A percentile compares a stretch with the other conserved stretches of the same genome.
Conservation (phyloP, 2,113 vertebrate genomes). For the Pelobates fuscus region DNA sequence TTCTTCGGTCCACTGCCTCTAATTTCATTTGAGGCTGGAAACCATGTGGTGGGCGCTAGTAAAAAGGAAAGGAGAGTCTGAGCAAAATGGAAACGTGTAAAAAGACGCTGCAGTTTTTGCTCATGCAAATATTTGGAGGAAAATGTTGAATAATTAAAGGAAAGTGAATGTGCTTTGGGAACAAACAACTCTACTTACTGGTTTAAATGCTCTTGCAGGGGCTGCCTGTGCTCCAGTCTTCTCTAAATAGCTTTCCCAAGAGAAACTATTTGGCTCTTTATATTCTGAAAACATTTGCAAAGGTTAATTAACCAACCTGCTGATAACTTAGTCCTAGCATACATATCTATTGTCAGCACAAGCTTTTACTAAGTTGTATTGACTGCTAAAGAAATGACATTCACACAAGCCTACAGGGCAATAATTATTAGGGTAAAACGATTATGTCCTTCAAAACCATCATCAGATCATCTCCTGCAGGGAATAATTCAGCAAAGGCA, state of each 20-base stretch:
- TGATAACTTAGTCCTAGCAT: too few relatives aligned
- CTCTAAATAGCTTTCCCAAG: constrained; percentile 87
- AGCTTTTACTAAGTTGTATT: too few relatives aligned
- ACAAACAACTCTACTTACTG: constrained; percentile 63
- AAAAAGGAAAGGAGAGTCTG: constrained; percentile 5
- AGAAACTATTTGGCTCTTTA: constrained; percentile 79
- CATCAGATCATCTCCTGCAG: too few relatives aligned
- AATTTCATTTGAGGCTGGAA: constrained; percentile 78
- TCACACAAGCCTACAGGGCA: too few relatives aligned
- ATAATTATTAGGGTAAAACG: too few relatives aligned
- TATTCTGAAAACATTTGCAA: constrained; percentile 65
- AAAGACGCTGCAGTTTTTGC: too few relatives aligned
- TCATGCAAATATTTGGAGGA: not conserved
- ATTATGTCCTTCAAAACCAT: too few relatives aligned
- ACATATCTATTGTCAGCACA: too few relatives aligned
- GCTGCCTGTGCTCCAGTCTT: constrained; percentile 83
- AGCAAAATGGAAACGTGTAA: not conserved
- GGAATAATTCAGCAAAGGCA: too few relatives aligned
- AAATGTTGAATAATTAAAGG: not conserved
- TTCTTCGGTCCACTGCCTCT: constrained; percentile 81
- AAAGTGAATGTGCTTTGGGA: not conserved
- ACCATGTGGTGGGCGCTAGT: constrained; percentile 74
- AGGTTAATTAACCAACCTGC: too few relatives aligned
- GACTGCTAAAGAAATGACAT: too few relatives aligned
- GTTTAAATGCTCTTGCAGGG: constrained; percentile 87